Evolutionary conservation across 1,140 invertebrate genomes (phyloP).

Genomic region (Philotrypesis tridentata): DNA sequence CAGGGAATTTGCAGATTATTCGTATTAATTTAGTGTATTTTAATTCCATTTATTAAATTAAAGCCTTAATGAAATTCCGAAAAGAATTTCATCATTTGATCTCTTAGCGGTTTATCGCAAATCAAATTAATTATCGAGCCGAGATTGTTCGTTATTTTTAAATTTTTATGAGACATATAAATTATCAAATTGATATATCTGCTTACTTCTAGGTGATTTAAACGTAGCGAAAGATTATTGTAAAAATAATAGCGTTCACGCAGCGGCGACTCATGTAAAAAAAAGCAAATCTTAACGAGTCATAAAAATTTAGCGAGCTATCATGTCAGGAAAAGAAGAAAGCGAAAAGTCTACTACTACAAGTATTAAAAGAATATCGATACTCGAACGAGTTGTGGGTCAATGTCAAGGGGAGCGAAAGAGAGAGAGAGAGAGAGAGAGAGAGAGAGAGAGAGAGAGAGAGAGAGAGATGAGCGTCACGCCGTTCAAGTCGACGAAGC

Average conservation of each 20-base stretch:
- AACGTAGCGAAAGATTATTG: too few relatives aligned
- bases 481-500: not conserved
- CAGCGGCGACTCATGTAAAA: too few relatives aligned
- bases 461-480: too few relatives aligned
- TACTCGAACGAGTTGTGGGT: not conserved
- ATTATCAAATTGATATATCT: too few relatives aligned
- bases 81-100: constrained; percentile 7
- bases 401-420: not conserved
- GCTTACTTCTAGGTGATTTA: too few relatives aligned
- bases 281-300: too few relatives aligned
- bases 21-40: not conserved
- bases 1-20: too few relatives aligned
- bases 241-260: too few relatives aligned
- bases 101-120: not conserved
- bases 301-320: too few relatives aligned
- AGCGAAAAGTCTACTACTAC: not conserved
- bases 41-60: not conserved
- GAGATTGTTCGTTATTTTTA: not conserved
- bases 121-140: not conserved
- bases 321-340: not conserved
- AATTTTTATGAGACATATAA: too few relatives aligned
- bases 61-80: not conserved
- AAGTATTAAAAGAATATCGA: not conserved
- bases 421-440: too few relatives aligned
- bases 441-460: too few relatives aligned